phyloP scores from a whole-genome alignment of 2,113 vertebrate species.

The Ameiurus melas region DNA sequence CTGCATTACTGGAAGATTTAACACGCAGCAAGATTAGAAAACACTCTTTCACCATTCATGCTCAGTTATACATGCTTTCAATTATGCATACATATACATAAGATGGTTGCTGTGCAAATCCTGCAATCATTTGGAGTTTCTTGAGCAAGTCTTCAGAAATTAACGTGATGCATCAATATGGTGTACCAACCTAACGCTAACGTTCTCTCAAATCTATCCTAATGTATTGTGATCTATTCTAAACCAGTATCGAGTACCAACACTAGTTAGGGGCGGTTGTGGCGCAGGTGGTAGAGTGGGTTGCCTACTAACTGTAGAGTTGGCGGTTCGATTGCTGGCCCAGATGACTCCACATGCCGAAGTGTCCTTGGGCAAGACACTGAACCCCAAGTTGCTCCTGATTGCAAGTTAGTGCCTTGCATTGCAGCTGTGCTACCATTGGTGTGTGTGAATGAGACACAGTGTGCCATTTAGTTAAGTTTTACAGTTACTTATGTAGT shows the following conservation, averaged over 20 bases:
- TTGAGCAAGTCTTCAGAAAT: background rate
- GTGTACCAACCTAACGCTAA: background rate
- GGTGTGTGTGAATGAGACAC: no score
- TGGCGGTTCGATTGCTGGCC: no score
- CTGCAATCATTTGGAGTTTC: background rate
- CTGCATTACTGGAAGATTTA: background rate
- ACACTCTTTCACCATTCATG: background rate
- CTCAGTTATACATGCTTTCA: background rate
- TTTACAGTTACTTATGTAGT: no score
- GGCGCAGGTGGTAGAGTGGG: no score
- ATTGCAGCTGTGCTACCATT: no score
- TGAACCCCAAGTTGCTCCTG: no score
- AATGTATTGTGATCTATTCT: background rate
- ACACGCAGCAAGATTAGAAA: background rate
- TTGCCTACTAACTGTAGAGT: no score
- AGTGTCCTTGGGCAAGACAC: no score
- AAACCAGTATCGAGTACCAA: background rate
- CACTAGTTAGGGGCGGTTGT: no score
- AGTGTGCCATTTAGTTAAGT: no score
- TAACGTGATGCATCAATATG: background rate
- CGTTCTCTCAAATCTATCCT: background rate
- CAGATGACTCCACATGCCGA: no score
- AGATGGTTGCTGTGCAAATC: background rate
- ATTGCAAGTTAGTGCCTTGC: no score
- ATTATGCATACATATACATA: background rate